phyloP scores from a whole-genome alignment of 2,113 vertebrate species.

The Propithecus coquereli region DNA sequence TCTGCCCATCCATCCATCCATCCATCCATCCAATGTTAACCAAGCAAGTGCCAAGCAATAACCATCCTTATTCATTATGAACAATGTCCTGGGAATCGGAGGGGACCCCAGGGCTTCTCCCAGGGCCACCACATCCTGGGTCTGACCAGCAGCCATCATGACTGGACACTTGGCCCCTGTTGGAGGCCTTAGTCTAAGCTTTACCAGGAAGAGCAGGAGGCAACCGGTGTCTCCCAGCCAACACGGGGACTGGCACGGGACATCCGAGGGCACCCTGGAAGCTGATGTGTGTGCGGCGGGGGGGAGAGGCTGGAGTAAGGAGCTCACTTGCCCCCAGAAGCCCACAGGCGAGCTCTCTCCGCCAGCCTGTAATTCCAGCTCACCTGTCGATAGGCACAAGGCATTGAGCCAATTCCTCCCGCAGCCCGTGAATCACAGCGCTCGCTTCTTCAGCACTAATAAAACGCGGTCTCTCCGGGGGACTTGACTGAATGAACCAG shows the following conservation, averaged over 20 bases:
- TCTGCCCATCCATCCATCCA: background rate
- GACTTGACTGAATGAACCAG: background rate
- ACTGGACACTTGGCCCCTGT: background rate
- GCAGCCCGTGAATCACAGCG: background rate
- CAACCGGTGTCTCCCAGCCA: background rate
- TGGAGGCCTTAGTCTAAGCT: background rate
- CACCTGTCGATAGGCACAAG: rapidly evolving
- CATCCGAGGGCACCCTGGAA: background rate
- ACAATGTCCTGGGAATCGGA: background rate
- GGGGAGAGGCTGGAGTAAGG: background rate
- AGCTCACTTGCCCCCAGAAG: background rate
- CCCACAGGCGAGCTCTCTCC: background rate
- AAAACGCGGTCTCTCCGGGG: background rate
- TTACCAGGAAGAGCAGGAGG: background rate
- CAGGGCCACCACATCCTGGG: background rate
- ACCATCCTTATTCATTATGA: background rate
- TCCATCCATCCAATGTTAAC: background rate
- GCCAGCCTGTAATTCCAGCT: background rate
- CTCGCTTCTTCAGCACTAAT: background rate
- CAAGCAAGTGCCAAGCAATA: background rate
- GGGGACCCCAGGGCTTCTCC: background rate
- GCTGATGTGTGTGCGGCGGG: rapidly evolving
- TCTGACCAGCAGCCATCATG: background rate
- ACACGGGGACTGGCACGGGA: background rate
- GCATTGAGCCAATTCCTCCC: rapidly evolving